Evolutionary conservation across 2,888 invertebrate species (phyloP).

Genomic region (Dascillus cervinus): DNA sequence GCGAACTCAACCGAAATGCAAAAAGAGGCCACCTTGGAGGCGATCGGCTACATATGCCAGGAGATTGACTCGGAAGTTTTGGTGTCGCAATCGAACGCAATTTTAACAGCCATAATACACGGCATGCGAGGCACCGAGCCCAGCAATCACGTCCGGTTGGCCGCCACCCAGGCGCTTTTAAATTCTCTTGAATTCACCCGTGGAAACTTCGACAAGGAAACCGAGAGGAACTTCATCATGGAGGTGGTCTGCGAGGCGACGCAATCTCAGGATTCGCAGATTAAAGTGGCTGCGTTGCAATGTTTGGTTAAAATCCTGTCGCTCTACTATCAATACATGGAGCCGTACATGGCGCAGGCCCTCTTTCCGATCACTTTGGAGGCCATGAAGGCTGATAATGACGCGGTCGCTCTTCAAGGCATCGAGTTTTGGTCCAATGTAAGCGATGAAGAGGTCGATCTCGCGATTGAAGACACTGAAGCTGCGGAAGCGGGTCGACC

Average conservation of each 20-base stretch:
- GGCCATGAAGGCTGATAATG: constrained; percentile 95
- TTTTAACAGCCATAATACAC: constrained; percentile 96
- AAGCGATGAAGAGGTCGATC: constrained; percentile 97
- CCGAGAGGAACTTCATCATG: constrained; percentile 98
- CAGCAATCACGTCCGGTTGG: constrained; percentile 88
- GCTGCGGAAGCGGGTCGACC: constrained; percentile 89
- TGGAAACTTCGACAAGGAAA: constrained; percentile 96
- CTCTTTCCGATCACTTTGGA: constrained; percentile 96
- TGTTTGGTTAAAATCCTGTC: constrained; percentile 97
- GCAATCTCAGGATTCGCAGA: constrained; percentile 83
- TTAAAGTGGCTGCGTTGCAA: constrained; percentile 94
- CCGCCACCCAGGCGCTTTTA: constrained; percentile 91
- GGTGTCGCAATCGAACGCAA: constrained; percentile 87
- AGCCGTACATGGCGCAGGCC: constrained; percentile 97
- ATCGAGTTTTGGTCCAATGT: constrained; percentile 99
- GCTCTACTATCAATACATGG: constrained; percentile 98
- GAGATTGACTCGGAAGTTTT: constrained; percentile 94
- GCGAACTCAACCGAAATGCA: constrained; percentile 83
- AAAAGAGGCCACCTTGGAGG: constrained; percentile 94
- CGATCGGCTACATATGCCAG: constrained; percentile 98
- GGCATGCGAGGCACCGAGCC: constrained; percentile 95
- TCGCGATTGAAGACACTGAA: constrained; percentile 89
- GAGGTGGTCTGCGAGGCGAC: constrained; percentile 98
- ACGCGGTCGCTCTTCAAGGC: constrained; percentile 94
- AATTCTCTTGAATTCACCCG: constrained; percentile 98